phyloP scores from a whole-genome alignment of 2,888 invertebrate species.

The Bombyx huttoni region DNA sequence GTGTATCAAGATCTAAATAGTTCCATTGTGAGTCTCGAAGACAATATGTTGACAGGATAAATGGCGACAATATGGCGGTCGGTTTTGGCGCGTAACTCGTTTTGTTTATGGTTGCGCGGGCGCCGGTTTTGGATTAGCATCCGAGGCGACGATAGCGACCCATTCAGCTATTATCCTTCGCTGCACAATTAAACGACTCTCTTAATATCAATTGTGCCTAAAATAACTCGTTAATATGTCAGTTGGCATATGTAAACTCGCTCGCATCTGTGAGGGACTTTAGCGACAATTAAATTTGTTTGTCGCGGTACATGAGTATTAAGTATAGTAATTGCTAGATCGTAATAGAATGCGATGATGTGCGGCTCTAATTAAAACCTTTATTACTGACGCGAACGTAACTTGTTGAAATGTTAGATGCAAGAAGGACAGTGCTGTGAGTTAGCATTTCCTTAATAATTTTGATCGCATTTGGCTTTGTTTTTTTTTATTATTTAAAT shows the following conservation, averaged over 20 bases:
- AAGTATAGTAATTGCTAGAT: background rate
- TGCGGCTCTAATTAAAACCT: background rate
- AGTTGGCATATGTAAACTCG: conserved; percentile 42
- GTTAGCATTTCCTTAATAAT: background rate
- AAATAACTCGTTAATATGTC: conserved; percentile 65
- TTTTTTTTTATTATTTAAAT: no score
- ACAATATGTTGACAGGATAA: conserved; percentile 71
- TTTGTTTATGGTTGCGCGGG: conserved; percentile 59
- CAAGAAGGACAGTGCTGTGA: background rate
- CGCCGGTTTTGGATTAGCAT: conserved; percentile 61
- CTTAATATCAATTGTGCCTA: conserved; percentile 70
- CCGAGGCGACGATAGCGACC: conserved; percentile 63
- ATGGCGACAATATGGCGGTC: conserved; percentile 58
- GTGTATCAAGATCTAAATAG: conserved; percentile 63
- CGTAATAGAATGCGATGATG: background rate
- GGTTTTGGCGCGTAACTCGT: conserved; percentile 59
- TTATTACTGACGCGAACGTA: background rate
- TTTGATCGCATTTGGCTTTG: background rate
- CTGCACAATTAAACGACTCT: conserved; percentile 53
- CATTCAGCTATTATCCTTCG: conserved; percentile 5
- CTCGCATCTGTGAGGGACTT: conserved; percentile 35
- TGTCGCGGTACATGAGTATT: background rate
- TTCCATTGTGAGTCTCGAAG: conserved; percentile 56
- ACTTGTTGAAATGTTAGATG: background rate
- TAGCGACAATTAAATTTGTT: conserved; percentile 49